Base-by-base conservation (phyloP, 2,797 vertebrate genomes). In the Sebastes steindachneri region DNA sequence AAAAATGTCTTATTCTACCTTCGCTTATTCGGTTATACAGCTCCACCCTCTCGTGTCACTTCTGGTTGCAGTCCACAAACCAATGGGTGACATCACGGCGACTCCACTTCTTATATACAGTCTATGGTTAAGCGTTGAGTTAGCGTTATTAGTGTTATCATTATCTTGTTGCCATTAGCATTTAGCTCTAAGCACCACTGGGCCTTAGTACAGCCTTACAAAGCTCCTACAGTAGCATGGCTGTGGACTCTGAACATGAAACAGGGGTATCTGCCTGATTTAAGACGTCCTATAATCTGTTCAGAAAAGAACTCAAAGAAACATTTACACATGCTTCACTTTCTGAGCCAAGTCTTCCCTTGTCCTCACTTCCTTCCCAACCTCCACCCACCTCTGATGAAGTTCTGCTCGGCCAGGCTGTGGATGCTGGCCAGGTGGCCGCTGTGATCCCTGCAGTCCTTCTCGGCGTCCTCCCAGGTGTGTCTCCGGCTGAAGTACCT, bases 341-440 rank as follows among this genome's bases (percentile, higher is more conserved):
- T 8, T 55, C 19, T 67, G 53, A 23, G 64, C 55, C 59, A 62
- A 62, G 19, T 65, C 21, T 21, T 19, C 51, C 21, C 21, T n/a
- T 4, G 57, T 37, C 25, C 31, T 19, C 5, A 5, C 48, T 28
- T 58, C 7, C 14, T 55, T 26, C 77, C 26, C 26, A 5, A 35
- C 93, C 54, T 93, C 37, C 33, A 66, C 96, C 57, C 90, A 99
- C 98, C 96, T 77, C 94, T 97, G 89, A 99, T 96, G 94, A 99
- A 99, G 89, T 86, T 70, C 85, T 99, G 98, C 88, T 99, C 98
- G 19, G 97, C 96, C 4, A 17, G 84, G 0, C 97, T 98, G 92
- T 99, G 97, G 92, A 99, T 92, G 85, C 98, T 99, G 80, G 97
- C 97, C 88, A 99, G 95, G 91, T 99, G 98, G 3, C 97, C 97